Percentiles rank a stretch among this genome's conserved stretches.
Conservation (phyloP, 1,140 invertebrate species). For the Drosophila pandora region DNA sequence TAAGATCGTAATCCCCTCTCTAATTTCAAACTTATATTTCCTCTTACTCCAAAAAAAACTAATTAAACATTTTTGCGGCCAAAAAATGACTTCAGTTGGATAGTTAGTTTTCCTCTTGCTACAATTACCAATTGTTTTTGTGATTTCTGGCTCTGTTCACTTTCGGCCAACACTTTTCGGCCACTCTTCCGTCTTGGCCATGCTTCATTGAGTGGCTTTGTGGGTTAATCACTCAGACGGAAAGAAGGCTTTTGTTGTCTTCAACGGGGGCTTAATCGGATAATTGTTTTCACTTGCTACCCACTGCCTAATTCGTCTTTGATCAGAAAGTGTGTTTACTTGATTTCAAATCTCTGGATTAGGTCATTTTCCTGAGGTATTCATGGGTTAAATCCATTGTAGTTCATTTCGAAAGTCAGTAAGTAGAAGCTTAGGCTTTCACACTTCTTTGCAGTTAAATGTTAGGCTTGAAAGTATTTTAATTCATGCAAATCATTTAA, state of each 20-base stretch:
- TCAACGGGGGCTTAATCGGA: constrained; percentile 32
- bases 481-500: not conserved
- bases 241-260: constrained; percentile 45
- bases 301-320: constrained; percentile 27
- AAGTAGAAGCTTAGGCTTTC: not conserved
- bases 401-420: constrained; percentile 5
- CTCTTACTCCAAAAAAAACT: constrained; percentile 16
- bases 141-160: not conserved
- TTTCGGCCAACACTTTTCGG: constrained; percentile 21
- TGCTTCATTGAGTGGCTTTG: constrained; percentile 62
- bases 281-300: constrained; percentile 27
- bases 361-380: not conserved
- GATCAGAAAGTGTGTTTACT: constrained; percentile 56
- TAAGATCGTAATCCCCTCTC: not conserved
- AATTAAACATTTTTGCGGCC: constrained; percentile 37
- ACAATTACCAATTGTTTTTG: constrained; percentile 8
- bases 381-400: not conserved
- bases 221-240: constrained; percentile 70
- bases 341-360: constrained; percentile 42
- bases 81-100: constrained; percentile 1
- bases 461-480: not conserved
- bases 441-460: not conserved
- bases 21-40: not conserved
- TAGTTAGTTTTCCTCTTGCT: constrained; percentile 13
- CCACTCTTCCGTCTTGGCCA: constrained; percentile 28